These are phyloP conservation scores for Gallinago nigripennis DNA, from an alignment of 2,797 vertebrate species.

Conservation along the genomic window DNA sequence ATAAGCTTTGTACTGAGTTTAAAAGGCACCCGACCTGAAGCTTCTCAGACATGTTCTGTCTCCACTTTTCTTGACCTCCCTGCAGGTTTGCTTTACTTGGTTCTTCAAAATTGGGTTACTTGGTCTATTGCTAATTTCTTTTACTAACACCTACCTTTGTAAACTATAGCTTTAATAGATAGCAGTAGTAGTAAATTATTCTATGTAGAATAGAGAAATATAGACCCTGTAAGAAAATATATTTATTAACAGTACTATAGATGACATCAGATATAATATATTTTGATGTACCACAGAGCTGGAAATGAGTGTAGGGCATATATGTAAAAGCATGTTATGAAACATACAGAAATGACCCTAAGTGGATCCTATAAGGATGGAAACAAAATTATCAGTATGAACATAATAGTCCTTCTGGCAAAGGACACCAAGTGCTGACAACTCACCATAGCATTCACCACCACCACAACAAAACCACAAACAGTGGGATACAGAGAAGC, in stretches of 20 bases:
- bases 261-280: neutral
- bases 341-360: neutral
- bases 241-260: neutral
- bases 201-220: neutral
- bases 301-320: neutral
- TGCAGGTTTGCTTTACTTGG: neutral
- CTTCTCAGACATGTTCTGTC: neutral
- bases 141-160: neutral
- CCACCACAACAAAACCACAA: neutral
- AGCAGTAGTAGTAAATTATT: neutral
- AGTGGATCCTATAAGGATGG: neutral
- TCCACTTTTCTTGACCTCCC: neutral
- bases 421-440: neutral
- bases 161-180: neutral
- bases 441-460: rapidly evolving
- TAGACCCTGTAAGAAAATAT: neutral
- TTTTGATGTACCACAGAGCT: neutral
- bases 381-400: neutral
- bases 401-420: neutral
- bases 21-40: neutral
- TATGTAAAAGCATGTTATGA: neutral
- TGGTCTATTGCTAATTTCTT: neutral
- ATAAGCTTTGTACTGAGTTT: neutral
- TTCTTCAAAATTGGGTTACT: neutral
- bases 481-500: neutral